Percentiles rank a stretch among this genome's conserved stretches.
Evolutionary conservation across 2,797 vertebrate species (phyloP).

Genomic region (Amblyopsis hoosieri): DNA sequence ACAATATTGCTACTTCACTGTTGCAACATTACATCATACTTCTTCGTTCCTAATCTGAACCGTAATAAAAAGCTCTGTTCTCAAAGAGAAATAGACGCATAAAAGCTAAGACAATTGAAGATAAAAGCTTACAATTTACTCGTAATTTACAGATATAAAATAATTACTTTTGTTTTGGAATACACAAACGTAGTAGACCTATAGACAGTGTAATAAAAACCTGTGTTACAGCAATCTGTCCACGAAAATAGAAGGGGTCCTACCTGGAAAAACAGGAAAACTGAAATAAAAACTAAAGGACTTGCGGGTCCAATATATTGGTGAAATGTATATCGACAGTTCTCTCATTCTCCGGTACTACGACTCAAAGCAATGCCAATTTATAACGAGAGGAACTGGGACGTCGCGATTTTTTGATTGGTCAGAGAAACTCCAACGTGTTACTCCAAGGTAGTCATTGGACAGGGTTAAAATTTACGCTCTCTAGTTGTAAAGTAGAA

Average conservation of each 20-base stretch:
- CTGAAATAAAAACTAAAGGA: constrained; percentile 69
- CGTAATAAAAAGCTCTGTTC: accelerated
- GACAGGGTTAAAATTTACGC: constrained; percentile 36
- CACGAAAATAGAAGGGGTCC: constrained; percentile 7
- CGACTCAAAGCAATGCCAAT: not conserved
- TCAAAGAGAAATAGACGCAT: not conserved
- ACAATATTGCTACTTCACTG: constrained; percentile 17
- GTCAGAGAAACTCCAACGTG: constrained; percentile 32
- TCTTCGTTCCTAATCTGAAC: not conserved
- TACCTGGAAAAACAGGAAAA: constrained; percentile 73
- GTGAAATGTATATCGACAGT: constrained; percentile 10
- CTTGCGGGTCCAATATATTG: constrained; percentile 63
- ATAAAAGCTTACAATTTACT: not conserved
- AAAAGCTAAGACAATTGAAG: not conserved
- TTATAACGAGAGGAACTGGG: constrained; percentile 68
- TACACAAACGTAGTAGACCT: too few species aligned
- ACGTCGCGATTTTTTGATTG: constrained; percentile 65
- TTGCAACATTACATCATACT: constrained; percentile 56
- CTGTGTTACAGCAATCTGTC: constrained; percentile 8
- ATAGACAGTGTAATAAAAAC: too few species aligned
- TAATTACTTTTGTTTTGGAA: too few species aligned
- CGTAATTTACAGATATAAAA: not conserved
- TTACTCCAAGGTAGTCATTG: constrained; percentile 61
- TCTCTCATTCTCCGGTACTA: constrained; percentile 74
- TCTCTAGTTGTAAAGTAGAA: constrained; percentile 25